phyloP scores from a whole-genome alignment of 2,113 vertebrate species.

The Pholis gunnellus region DNA sequence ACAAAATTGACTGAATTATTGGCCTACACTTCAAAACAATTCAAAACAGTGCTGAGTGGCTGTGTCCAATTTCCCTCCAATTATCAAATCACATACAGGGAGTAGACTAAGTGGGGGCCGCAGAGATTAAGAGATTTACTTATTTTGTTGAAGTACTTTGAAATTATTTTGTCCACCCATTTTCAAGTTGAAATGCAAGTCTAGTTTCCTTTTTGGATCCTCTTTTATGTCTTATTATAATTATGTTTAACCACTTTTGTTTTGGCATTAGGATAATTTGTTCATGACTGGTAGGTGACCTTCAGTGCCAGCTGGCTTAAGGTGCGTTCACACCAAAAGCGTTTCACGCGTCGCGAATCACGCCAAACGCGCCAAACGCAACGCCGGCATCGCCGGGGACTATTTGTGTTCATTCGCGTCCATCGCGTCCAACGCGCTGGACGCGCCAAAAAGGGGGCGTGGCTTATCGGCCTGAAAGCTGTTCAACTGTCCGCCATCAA shows the following conservation, averaged over 20 bases:
- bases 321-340: no score
- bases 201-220: not conserved
- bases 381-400: no score
- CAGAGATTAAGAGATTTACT: not conserved
- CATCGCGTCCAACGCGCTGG: no score
- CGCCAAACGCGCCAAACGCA: no score
- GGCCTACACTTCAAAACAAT: not conserved
- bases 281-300: not conserved
- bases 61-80: slow-evolving; percentile 4
- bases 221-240: no score
- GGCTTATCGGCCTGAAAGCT: no score
- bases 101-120: not conserved
- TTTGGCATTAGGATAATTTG: not conserved
- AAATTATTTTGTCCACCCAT: not conserved
- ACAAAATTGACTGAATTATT: not conserved
- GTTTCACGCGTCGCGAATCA: no score
- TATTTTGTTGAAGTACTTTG: not conserved
- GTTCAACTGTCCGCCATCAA: no score
- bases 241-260: not conserved
- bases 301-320: not conserved
- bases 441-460: no score
- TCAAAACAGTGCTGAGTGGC: not conserved
- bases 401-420: no score
- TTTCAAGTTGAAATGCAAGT: not conserved
- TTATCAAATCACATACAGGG: not conserved